Conservation (phyloP, 1,140 invertebrate genomes). For the Pomacea maculata region DNA sequence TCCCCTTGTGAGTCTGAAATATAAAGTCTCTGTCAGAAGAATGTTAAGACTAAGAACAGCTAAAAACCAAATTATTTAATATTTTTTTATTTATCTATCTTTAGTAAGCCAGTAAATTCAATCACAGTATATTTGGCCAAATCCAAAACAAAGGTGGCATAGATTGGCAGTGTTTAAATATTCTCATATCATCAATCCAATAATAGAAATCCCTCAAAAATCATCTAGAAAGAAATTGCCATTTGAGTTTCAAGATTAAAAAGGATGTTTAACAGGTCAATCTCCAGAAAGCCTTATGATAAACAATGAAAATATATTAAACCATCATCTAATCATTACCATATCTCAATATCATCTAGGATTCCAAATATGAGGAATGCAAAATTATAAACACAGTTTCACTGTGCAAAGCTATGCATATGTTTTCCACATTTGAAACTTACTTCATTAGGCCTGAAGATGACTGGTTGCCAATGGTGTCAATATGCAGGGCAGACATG, state of each 20-base stretch:
- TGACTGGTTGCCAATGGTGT: conserved; percentile 16
- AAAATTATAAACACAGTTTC: conserved; percentile 7
- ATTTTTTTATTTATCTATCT: not conserved
- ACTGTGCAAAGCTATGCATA: not conserved
- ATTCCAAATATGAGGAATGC: not conserved
- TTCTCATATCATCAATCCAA: no score
- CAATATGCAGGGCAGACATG: conserved; percentile 27
- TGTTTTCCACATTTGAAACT: not conserved
- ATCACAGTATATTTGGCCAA: not conserved
- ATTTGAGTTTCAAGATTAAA: not conserved
- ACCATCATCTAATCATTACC: not conserved
- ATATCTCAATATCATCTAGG: not conserved
- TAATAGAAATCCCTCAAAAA: no score
- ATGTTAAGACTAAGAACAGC: not conserved
- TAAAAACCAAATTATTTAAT: not conserved
- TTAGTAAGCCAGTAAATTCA: not conserved
- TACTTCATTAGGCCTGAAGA: not conserved
- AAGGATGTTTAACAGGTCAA: not conserved
- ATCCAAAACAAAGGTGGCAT: not conserved
- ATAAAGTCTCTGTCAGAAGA: not conserved
- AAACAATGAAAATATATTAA: not conserved
- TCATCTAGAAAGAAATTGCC: no score
- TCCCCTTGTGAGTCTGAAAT: conserved; percentile 57
- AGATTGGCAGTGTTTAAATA: no score
- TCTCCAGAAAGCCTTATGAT: not conserved